phyloP scores from a whole-genome alignment of 2,113 vertebrate species.

The Dascyllus trimaculatus region DNA sequence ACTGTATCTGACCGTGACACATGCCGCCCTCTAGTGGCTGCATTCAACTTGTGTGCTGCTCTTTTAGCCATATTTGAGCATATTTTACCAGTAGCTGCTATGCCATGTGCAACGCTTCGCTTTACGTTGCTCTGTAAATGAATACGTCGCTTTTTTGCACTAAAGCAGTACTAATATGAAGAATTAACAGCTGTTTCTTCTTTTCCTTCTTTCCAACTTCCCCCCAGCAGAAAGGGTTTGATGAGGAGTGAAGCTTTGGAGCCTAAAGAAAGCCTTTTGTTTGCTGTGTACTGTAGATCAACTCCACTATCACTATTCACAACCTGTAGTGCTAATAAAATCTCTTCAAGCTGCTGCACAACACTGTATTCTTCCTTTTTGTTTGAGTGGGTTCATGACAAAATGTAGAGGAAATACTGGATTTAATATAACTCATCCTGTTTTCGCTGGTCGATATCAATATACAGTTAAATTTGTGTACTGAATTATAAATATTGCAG shows the following conservation, averaged over 20 bases:
- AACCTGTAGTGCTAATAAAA: conserved; percentile 79
- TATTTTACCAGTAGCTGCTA: background rate
- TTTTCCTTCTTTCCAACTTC: conserved; percentile 35
- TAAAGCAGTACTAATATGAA: conserved; percentile 56
- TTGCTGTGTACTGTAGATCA: conserved; percentile 59
- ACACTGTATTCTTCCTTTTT: conserved; percentile 31
- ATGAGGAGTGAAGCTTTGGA: conserved; percentile 84
- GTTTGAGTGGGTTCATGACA: background rate
- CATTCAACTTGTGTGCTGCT: conserved; percentile 27
- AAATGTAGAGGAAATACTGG: background rate
- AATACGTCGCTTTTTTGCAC: conserved; percentile 29
- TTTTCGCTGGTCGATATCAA: too few species aligned
- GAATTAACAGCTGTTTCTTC: conserved; percentile 51
- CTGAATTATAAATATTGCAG: background rate
- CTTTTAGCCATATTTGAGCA: conserved; percentile 7
- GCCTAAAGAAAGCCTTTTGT: conserved; percentile 50
- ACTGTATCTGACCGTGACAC: conserved; percentile 35
- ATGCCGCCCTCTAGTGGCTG: conserved; percentile 47
- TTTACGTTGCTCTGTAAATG: background rate
- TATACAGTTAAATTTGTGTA: background rate
- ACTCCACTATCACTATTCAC: conserved; percentile 55
- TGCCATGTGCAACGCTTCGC: background rate
- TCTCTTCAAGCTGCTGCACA: conserved; percentile 50
- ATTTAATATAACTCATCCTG: background rate
- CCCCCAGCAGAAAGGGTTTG: conserved; percentile 84